These are phyloP conservation scores for Charaxes varanes DNA, from an alignment of 1,140 invertebrate genomes.

Conservation along the genomic window DNA sequence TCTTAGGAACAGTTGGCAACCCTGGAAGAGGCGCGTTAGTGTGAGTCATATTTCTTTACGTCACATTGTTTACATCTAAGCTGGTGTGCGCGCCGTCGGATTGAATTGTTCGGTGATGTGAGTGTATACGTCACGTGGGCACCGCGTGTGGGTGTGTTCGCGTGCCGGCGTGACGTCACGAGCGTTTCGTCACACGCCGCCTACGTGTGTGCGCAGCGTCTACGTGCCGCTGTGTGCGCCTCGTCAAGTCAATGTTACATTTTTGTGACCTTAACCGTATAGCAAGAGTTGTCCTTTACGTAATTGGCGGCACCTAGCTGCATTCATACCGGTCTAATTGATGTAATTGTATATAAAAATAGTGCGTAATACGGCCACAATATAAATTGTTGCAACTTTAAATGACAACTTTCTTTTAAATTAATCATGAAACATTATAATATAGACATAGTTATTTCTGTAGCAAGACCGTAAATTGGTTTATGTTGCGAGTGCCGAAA, in stretches of 20 bases:
- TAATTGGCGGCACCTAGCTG: conserved; percentile 32
- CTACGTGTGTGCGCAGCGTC: conserved; percentile 19
- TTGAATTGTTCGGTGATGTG: conserved; percentile 18
- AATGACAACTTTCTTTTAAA: too few species aligned
- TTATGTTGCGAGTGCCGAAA: too few species aligned
- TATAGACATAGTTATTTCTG: too few species aligned
- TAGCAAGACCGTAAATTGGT: too few species aligned
- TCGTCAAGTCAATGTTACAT: conserved; percentile 62
- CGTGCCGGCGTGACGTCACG: conserved; percentile 62
- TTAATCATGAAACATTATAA: too few species aligned
- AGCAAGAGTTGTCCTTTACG: conserved; percentile 52
- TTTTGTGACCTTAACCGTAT: conserved; percentile 71
- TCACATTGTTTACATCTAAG: conserved; percentile 59
- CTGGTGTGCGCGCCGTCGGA: conserved; percentile 33
- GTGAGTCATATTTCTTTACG: conserved; percentile 53
- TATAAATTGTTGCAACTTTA: too few species aligned
- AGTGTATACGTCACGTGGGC: conserved; percentile 48
- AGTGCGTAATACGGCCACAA: too few species aligned
- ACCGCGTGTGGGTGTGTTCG: conserved; percentile 57
- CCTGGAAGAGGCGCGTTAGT: conserved; percentile 39
- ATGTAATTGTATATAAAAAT: too few species aligned
- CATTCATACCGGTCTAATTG: too few species aligned
- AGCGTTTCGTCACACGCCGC: conserved; percentile 44
- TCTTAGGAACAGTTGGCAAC: too few species aligned
- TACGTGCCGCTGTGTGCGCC: conserved; percentile 37